These are phyloP conservation scores for Aphaenogaster rudis DNA, from an alignment of 1,140 invertebrate genomes.

Conservation along the genomic window DNA sequence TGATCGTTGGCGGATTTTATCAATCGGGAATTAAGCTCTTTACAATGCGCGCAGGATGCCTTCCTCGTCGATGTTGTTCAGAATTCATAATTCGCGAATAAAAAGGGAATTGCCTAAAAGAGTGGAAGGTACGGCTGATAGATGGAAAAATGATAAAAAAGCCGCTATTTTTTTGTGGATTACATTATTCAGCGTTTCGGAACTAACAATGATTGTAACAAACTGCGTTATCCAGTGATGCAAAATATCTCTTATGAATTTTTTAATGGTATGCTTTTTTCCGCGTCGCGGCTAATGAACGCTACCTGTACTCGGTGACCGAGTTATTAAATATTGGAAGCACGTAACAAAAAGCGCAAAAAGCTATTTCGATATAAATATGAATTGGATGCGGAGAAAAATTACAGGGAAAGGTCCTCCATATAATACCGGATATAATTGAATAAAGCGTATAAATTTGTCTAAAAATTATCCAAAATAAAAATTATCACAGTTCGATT, in stretches of 20 bases:
- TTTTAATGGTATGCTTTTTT: conserved; percentile 65
- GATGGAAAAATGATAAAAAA: conserved; percentile 62
- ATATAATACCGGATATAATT: conserved; percentile 45
- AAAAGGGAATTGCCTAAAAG: conserved; percentile 65
- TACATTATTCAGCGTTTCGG: conserved; percentile 63
- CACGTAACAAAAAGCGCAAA: conserved; percentile 62
- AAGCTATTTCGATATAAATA: conserved; percentile 64
- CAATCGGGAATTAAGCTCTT: conserved; percentile 64
- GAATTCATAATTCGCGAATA: conserved; percentile 62
- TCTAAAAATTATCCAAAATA: conserved; percentile 49
- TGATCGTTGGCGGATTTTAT: conserved; percentile 65
- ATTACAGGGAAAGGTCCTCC: conserved; percentile 45
- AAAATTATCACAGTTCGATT: conserved; percentile 35
- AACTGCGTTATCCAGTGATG: conserved; percentile 62
- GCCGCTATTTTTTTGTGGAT: conserved; percentile 63
- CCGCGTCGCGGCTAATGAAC: conserved; percentile 59
- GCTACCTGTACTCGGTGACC: conserved; percentile 62
- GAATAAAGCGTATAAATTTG: conserved; percentile 30
- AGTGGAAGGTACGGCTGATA: conserved; percentile 64
- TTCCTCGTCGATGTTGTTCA: conserved; percentile 56
- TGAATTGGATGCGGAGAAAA: conserved; percentile 55
- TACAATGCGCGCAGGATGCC: conserved; percentile 56
- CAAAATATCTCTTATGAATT: conserved; percentile 66
- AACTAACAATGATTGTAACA: conserved; percentile 64
- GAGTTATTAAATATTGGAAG: conserved; percentile 64